Evolutionary conservation across 1,140 invertebrate species (phyloP), one percentile per base, ranked within the genome.

Genomic region (Trichoplusia ni): DNA sequence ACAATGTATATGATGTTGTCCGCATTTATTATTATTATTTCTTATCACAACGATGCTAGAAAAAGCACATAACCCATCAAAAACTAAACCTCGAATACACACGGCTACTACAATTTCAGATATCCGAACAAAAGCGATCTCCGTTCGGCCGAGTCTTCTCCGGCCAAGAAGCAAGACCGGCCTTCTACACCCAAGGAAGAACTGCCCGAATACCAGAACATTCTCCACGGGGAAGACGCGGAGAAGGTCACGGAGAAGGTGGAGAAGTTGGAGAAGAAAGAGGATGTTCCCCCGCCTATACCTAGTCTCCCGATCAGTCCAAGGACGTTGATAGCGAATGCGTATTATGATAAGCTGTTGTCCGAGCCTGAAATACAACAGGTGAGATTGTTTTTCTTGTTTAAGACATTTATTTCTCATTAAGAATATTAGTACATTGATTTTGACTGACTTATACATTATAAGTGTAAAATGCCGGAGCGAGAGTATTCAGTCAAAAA

Each of bases 311-410:
- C 93, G 0, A 91, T 93, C n/a, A 93, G 92, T 72, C 92, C 93
- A 3, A 85, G 93, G 53, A 93, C 93, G 0, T 74, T 93, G 9
- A 93, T 95, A 8, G 95, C 95, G 0, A 95, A 95, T 71, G 95
- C 96, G 0, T 98, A 97, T 78, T 94, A 95, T 37, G 96, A 97
- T 31, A 95, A 96, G 75, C 77, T 97, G 14, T 90, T 94, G 8
- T 92, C 93, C 0, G 95, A 96, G 72, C 93, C 94, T 0, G 96
- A 97, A 68, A 95, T 96, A 35, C 93, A 95, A 44, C 93, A 93
- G 67, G 56, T 70, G 13, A 9, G 42, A 11, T 2, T 29, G 4
- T 29, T n/a, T n/a, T n/a, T n/a, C n/a, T n/a, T n/a, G n/a, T n/a
- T n/a, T n/a, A n/a, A n/a, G n/a, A n/a, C n/a, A n/a, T n/a, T n/a